Conservation (phyloP, 2,888 invertebrate genomes). For the Andricus curvator region DNA sequence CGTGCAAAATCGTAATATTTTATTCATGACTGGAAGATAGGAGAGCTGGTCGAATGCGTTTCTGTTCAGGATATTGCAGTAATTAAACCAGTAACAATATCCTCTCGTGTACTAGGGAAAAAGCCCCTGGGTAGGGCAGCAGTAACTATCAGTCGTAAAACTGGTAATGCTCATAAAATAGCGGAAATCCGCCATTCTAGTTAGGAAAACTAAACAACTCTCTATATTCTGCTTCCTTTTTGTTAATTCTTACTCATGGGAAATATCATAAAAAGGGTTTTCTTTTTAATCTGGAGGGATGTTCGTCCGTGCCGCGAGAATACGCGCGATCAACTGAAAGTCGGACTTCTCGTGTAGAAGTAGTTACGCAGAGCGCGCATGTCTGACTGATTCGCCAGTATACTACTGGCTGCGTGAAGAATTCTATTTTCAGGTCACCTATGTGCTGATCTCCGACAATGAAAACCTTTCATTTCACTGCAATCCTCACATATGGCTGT, state of each 20-base stretch:
- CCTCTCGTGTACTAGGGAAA: not conserved
- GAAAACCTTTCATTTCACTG: conserved; percentile 48
- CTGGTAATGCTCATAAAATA: conserved; percentile 8
- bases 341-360: conserved; percentile 47
- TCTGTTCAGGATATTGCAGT: not conserved
- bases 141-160: conserved; percentile 18
- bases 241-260: not conserved
- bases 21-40: conserved; percentile 1
- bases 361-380: conserved; percentile 62
- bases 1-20: not conserved
- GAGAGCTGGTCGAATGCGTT: not conserved
- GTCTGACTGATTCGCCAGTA: conserved; percentile 64
- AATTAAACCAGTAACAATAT: conserved; percentile 17
- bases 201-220: not conserved
- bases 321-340: conserved; percentile 69
- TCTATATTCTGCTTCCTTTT: not conserved
- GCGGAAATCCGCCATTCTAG: not conserved
- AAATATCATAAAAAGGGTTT: not conserved
- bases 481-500: not conserved
- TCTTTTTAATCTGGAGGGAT: conserved; percentile 18
- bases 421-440: conserved; percentile 57
- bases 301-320: conserved; percentile 59
- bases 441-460: conserved; percentile 52
- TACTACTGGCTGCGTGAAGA: conserved; percentile 59
- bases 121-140: not conserved